These are phyloP conservation scores for Tethya wilhelma DNA, from an alignment of 37 sponge, comb jelly and placozoan species.

Conservation along the genomic window DNA sequence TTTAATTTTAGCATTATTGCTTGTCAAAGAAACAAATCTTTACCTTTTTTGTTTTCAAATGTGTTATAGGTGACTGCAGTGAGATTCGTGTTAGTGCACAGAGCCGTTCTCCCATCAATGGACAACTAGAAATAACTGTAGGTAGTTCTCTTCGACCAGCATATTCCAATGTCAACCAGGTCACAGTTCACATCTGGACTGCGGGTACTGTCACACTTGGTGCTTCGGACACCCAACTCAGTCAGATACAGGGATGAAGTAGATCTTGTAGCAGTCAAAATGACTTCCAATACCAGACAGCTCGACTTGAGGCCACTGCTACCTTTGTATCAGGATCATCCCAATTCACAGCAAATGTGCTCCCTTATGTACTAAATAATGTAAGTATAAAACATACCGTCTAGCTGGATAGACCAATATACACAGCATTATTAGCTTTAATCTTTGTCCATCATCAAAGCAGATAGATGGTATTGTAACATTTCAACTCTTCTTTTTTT, in stretches of 20 bases:
- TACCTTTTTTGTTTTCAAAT: background rate
- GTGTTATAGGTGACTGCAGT: background rate
- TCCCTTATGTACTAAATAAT: background rate
- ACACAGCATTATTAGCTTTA: background rate
- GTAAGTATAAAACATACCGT: no score
- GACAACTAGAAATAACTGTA: no score
- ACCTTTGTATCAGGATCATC: slow-evolving; percentile 5
- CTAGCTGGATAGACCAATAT: background rate
- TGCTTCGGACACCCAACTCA: slow-evolving; percentile 10
- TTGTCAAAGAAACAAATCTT: background rate
- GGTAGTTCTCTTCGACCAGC: no score
- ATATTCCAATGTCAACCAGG: background rate
- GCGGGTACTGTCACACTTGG: background rate
- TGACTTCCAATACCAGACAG: slow-evolving; percentile 31
- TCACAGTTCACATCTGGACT: slow-evolving; percentile 42
- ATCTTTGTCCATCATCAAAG: background rate
- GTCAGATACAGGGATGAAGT: slow-evolving; percentile 31
- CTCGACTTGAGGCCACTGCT: slow-evolving; percentile 16
- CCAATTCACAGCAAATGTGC: slow-evolving; percentile 34
- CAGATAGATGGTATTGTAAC: no score
- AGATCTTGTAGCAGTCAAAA: background rate
- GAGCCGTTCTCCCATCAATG: no score
- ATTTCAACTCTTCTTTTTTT: background rate
- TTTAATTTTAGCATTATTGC: background rate
- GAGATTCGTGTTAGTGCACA: background rate